Evolutionary conservation across 2,113 vertebrate species (phyloP).

Genomic region (Pitta sordida): DNA sequence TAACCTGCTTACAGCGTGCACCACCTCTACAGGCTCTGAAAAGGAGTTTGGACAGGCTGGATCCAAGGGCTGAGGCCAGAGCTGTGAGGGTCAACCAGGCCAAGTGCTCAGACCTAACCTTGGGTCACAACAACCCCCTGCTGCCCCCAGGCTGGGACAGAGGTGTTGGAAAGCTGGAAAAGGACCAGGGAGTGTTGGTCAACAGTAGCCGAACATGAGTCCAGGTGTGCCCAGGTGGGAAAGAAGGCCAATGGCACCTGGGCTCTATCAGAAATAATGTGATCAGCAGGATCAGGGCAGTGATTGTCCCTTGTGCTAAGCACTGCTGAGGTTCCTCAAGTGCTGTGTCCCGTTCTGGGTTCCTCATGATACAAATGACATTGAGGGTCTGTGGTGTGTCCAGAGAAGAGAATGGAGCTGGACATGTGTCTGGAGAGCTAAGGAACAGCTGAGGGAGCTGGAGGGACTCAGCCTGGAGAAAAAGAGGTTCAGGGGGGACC

Average conservation of each 20-base stretch:
- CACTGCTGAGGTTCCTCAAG: neutral
- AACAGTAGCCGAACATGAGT: neutral
- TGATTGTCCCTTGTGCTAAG: neutral
- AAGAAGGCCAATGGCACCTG: neutral
- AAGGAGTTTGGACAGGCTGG: neutral
- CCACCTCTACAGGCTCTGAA: neutral
- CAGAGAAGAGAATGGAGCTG: neutral
- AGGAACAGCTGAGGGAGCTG: neutral
- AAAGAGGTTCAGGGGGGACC: neutral
- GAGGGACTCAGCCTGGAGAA: neutral
- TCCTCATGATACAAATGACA: neutral
- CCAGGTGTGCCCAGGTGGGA: neutral
- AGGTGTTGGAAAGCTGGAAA: neutral
- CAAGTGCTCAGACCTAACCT: neutral
- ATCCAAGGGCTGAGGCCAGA: fast-evolving
- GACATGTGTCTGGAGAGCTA: neutral
- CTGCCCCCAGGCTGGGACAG: neutral
- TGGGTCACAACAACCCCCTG: neutral
- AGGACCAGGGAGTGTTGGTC: neutral
- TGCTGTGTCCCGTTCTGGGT: neutral
- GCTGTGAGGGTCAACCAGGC: neutral
- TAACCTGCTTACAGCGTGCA: neutral
- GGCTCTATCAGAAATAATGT: neutral
- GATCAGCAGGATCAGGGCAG: neutral
- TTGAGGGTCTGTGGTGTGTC: neutral